phyloP scores from a whole-genome alignment of 2,797 vertebrate species.

The Scyliorhinus canicula region DNA sequence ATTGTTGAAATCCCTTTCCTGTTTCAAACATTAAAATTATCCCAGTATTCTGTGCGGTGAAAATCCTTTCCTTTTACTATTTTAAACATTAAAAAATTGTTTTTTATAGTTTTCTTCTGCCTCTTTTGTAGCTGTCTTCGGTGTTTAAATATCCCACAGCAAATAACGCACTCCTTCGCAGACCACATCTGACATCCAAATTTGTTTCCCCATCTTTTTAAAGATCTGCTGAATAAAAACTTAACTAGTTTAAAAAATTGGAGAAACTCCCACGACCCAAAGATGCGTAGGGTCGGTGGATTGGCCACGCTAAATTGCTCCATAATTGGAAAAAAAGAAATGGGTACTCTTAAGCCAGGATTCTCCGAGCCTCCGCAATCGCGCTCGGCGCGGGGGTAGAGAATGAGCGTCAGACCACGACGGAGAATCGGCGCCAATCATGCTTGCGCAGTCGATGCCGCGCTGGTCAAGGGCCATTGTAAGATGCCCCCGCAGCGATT shows the following conservation, averaged over 20 bases:
- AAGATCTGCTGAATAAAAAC: not conserved
- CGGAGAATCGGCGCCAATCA: no score
- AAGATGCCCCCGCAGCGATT: no score
- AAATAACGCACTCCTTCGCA: not conserved
- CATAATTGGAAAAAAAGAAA: no score
- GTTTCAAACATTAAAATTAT: not conserved
- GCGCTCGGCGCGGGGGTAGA: no score
- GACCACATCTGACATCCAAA: not conserved
- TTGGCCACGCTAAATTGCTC: no score
- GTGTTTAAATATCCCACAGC: not conserved
- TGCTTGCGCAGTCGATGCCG: no score
- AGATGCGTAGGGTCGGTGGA: no score
- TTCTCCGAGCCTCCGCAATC: no score
- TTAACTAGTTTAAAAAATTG: not conserved
- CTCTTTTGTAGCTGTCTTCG: not conserved
- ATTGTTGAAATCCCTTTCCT: not conserved
- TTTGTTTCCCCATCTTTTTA: not conserved
- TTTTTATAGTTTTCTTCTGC: not conserved
- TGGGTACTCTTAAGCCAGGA: no score
- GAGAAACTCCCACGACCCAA: no score
- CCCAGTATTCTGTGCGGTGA: not conserved
- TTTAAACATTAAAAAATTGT: not conserved
- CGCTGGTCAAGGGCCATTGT: no score
- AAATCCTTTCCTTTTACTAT: not conserved
- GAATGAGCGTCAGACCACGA: no score